Evolutionary conservation across 2,888 invertebrate species (phyloP), one percentile per base, ranked within the genome.

Genomic region (Podotricha telesiphe): DNA sequence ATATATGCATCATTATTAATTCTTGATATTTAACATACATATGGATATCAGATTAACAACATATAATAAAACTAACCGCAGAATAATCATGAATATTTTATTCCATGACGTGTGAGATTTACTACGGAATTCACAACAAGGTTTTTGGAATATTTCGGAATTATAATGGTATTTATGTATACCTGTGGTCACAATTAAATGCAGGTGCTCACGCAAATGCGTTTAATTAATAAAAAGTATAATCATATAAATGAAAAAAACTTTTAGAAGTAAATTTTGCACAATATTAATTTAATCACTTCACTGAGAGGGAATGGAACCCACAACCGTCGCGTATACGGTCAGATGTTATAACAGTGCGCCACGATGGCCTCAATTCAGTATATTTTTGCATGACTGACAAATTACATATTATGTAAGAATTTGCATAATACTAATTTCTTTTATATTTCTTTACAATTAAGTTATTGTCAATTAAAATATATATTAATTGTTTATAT

Each of bases 31-130:
- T 42, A 42, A 15, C 8, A 42, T 8, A 0, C 8, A 3, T 17
- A 22, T 42, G n/a, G n/a, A 42, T 22, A 42, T n/a, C 42, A 42
- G 40, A 58, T 42, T 22, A 42, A 40, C 15, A 42, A n/a, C 10
- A 13, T 10, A 20, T 58, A n/a, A n/a, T n/a, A 58, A 13, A 34
- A 17, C n/a, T 53, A 53, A 58, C 42, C 42, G 42, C 58, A 58
- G 20, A 0, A 58, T n/a, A 20, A 58, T 20, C 40, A 20, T 37
- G 56, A 56, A 20, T n/a, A n/a, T 58, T 53, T 28, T 56, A 58
- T 58, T 58, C 42, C 58, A 42, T 58, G 42, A 58, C 58, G 42
- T 42, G 20, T 20, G 8, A 2, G 42, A n/a, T 10, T 42, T 58
- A 20, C 22, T 20, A 5, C 15, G 20, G 20, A 58, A 58, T 42